Conservation (phyloP, 2,888 invertebrate genomes). For the Halictus quadricinctus region DNA sequence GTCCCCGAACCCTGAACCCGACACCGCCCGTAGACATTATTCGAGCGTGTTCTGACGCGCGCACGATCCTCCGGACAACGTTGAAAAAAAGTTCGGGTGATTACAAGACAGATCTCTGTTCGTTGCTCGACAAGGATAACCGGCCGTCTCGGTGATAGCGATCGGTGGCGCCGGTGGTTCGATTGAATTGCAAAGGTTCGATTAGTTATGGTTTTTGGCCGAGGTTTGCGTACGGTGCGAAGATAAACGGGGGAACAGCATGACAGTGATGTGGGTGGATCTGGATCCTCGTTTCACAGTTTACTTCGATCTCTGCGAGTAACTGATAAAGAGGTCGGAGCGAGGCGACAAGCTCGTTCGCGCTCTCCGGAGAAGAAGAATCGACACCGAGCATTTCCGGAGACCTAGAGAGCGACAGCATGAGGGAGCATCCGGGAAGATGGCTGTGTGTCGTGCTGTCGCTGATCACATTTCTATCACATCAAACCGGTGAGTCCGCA, state of each 20-base stretch:
- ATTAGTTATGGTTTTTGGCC: conserved; percentile 27
- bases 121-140: neutral
- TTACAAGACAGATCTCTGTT: neutral
- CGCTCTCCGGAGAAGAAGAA: conserved; percentile 13
- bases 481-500: conserved; percentile 75
- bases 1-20: neutral
- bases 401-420: conserved; percentile 61
- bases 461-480: conserved; percentile 75
- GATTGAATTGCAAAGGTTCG: neutral
- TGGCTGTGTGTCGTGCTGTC: conserved; percentile 76
- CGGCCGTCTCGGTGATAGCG: neutral
- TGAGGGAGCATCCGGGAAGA: conserved; percentile 76
- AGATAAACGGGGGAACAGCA: conserved; percentile 40
- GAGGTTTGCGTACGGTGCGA: conserved; percentile 8
- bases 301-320: conserved; percentile 52
- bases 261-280: conserved; percentile 66
- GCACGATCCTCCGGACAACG: neutral
- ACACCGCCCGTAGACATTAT: neutral
- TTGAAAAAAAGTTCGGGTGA: neutral
- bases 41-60: neutral
- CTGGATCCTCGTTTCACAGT: conserved; percentile 40
- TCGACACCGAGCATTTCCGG: conserved; percentile 16
- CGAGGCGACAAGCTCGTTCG: conserved; percentile 40
- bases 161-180: neutral
- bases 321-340: conserved; percentile 56